Base-by-base conservation (phyloP, 1,140 invertebrate genomes). In the Latrodectus geometricus region DNA sequence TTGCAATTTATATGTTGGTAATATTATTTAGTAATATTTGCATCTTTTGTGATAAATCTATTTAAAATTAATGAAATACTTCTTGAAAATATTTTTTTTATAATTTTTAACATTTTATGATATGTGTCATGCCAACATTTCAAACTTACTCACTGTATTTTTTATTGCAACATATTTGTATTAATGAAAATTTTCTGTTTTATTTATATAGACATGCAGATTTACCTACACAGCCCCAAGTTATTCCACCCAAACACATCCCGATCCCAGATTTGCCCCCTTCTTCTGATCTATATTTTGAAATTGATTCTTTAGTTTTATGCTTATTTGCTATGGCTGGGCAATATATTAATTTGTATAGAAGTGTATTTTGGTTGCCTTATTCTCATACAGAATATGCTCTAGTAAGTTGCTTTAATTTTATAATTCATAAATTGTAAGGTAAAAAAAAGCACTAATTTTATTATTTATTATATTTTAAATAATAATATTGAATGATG, bases 331-430 rank as follows among this genome's bases (percentile, higher is more conserved):
- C 95, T 61, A 93, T 95, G 52, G 94, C 94, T 50, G 92, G 97
- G 21, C 98, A 99, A 92, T 96, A 98, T 90, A 93, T 99, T 17
- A 97, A 99, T 92, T 92, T 99, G 12, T 99, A 99, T 90, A 94
- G 96, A 87, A 98, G 97, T 54, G 95, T 97, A n/a, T 99, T 97
- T 96, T 99, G 98, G 97, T 91, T 99, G 48, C 96, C 97, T 20
- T 94, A 98, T 89, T 97, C 97, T 4, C 95, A 97, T 90, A 96
- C 95, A 88, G 94, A 94, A 89, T 95, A 96, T 91, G 95, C 95
- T 88, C 94, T 98, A 94, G 97, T 98, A 92, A 92, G 93, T 92
- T 66, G 1, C 52, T 76, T 85, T 50, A 65, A 3, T 50, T 23
- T 56, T 20, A 66, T 76, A 20, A 21, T 69, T 80, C 9, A n/a